Evolutionary conservation across 2,797 vertebrate species (phyloP), one percentile per base, ranked within the genome.

Genomic region (Menidia menidia): DNA sequence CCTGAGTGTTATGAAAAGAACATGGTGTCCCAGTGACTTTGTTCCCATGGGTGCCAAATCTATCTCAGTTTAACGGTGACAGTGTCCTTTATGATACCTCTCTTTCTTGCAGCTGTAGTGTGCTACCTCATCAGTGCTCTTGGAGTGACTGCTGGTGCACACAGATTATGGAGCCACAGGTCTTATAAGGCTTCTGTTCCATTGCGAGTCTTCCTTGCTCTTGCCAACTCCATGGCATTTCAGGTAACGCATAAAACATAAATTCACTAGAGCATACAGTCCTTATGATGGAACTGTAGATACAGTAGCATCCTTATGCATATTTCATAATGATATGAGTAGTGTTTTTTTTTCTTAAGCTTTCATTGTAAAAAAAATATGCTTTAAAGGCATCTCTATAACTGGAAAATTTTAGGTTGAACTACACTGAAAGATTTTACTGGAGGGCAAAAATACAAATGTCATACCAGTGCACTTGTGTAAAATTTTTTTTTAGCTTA

Each of bases 81-180:
- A 39, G 50, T 68, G 83, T 78, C 45, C 64, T 61, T 31, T 60
- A 73, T 79, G 52, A 72, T 39, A 35, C 57, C 16, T 79, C 59
- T 62, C 31, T 70, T 70, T 62, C 47, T 73, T 68, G 41, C 75
- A 99, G 97, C 39, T 3, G 0, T 68, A 7, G n/a, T 92, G 48
- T 96, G 94, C 88, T 98, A 96, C 55, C 0, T 93, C 19, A 0
- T 95, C 64, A 95, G 95, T 18, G 96, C 95, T 54, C 89, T 97
- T 45, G 96, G 97, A 5, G 91, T 99, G 71, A 98, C 96, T 1
- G 97, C 96, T 0, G 97, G 97, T 32, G 95, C 94, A 3, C 98
- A 99, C 85, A 95, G 97, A 60, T 94, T 99, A 61, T 99, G 97
- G 97, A 98, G 98, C 77, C 98, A 98, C 87, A 93, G 96, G 55